Base-by-base conservation (phyloP, 2,113 vertebrate species). In the Eulemur macaco region DNA sequence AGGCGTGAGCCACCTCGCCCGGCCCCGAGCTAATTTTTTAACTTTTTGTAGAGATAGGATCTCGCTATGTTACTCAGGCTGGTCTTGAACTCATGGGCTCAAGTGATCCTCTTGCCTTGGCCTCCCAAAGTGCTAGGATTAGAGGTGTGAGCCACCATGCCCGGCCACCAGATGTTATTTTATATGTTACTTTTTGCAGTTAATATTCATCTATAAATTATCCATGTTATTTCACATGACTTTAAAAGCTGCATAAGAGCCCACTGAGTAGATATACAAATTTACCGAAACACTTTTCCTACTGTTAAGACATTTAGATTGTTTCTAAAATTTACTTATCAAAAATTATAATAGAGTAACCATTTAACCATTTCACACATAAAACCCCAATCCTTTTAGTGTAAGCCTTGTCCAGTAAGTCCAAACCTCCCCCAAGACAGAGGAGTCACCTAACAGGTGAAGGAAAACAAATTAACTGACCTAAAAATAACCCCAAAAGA, bases 311-410 rank as follows among this genome's bases (percentile, higher is more conserved):
- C 17, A 83, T 54, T 78, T 23, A 77, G 3, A 91, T 34, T 88
- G 18, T 76, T 91, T 93, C 37, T 85, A 95, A 81, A n/a, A 60
- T 80, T 87, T 82, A 94, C 9, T 93, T 78, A 89, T 56, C 18
- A 66, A 82, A 93, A 88, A 88, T 76, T 82, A 89, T 52, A 71
- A 23, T 27, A 42, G 60, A 20, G 45, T 60, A 95, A 86, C 29
- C 50, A 80, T 74, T 83, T 60, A 95, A 86, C 29, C 50, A 80
- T 74, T 83, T 96, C 66, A 81, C 18, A 96, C 14, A 93, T n/a
- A 82, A 92, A 97, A 45, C 42, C 42, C 37, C 47, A 60, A 60
- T 69, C 31, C 21, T 96, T 95, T 56, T 42, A 82, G 31, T 13
- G 76, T 54, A 80, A 74, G 23, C 27, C 34, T 60, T 29, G 29